Conservation (phyloP, 1,140 invertebrate species). For the Drosophila sechellia region DNA sequence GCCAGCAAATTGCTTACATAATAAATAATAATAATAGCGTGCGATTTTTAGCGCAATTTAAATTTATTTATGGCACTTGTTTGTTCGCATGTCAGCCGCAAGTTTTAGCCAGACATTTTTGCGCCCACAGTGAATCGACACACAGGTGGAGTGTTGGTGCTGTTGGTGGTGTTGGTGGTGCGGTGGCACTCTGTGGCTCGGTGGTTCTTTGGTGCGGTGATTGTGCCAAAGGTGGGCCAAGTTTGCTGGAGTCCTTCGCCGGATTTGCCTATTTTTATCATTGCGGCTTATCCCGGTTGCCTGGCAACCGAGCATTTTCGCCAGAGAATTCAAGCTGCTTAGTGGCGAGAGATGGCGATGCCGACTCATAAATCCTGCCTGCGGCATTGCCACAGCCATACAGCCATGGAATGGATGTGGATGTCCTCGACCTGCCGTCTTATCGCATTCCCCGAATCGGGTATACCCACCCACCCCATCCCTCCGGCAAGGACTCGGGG, state of each 20-base stretch:
- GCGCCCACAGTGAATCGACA: constrained; percentile 24
- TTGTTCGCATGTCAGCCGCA: constrained; percentile 59
- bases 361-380: constrained; percentile 51
- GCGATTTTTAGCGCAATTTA: constrained; percentile 81
- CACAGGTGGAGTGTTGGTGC: background rate
- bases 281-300: constrained; percentile 68
- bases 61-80: constrained; percentile 78
- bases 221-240: constrained; percentile 1
- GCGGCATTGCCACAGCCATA: constrained; percentile 23
- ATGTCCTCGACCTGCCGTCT: constrained; percentile 39
- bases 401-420: constrained; percentile 10
- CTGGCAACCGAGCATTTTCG: constrained; percentile 55
- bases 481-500: constrained; percentile 2
- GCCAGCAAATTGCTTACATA: constrained; percentile 76
- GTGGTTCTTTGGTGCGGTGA: background rate
- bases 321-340: constrained; percentile 72
- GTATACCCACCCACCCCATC: background rate
- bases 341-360: constrained; percentile 23
- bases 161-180: background rate
- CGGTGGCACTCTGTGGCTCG: background rate
- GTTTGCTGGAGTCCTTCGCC: constrained; percentile 24
- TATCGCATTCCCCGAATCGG: constrained; percentile 46
- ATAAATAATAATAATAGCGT: constrained; percentile 81
- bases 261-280: constrained; percentile 71
- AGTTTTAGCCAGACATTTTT: constrained; percentile 54